Conservation (phyloP, 2,888 invertebrate genomes). For the Tetramorium bicarinatum region DNA sequence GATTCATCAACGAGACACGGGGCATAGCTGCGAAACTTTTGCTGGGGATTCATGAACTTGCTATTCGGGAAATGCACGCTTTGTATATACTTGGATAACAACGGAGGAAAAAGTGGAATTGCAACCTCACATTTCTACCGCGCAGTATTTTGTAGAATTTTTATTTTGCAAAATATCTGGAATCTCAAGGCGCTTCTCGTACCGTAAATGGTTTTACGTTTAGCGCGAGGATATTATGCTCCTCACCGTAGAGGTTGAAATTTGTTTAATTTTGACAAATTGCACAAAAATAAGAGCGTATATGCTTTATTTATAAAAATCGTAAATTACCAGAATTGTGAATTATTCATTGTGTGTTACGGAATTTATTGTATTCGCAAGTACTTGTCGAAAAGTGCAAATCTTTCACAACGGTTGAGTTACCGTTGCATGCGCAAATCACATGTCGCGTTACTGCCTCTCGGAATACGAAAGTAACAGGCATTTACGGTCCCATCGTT, state of each 20-base stretch:
- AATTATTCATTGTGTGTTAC: slow-evolving; percentile 1
- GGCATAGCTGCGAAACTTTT: not conserved
- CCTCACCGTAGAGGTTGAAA: not conserved
- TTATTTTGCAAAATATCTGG: not conserved
- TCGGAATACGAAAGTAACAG: slow-evolving; percentile 28
- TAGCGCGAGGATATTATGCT: not conserved
- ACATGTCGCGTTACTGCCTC: not conserved
- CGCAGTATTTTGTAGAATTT: slow-evolving; percentile 26
- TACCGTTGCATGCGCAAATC: slow-evolving; percentile 14
- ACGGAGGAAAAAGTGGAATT: slow-evolving; percentile 14
- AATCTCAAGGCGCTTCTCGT: slow-evolving; percentile 2
- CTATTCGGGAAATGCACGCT: slow-evolving; percentile 35
- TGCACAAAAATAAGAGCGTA: not conserved
- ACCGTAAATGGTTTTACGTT: slow-evolving; percentile 23
- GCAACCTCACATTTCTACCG: slow-evolving; percentile 30
- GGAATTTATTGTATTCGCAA: not conserved
- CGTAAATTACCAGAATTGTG: not conserved
- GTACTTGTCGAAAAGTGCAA: not conserved
- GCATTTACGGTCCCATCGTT: slow-evolving; percentile 27
- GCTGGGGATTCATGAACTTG: slow-evolving; percentile 39
- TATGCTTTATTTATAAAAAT: not conserved
- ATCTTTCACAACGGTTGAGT: slow-evolving; percentile 6
- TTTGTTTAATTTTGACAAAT: not conserved
- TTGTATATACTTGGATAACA: slow-evolving; percentile 21
- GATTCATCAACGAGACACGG: slow-evolving; percentile 11